Evolutionary conservation across 2,888 invertebrate species (phyloP).

Genomic region (Deilephila porcellus): DNA sequence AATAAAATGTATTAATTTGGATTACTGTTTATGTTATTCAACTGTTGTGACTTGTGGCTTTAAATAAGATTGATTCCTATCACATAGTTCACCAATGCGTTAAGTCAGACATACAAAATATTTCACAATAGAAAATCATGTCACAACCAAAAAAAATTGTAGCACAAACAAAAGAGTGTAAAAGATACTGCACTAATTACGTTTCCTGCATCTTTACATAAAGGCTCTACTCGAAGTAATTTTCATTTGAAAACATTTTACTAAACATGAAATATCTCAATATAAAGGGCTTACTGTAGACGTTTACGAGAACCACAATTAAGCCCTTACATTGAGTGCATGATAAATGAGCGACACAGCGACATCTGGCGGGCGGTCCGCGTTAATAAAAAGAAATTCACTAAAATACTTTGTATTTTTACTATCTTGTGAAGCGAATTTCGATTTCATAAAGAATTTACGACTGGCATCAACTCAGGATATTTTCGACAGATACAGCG

Average conservation of each 20-base stretch:
- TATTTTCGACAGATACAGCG: slow-evolving; percentile 21
- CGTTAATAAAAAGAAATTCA: slow-evolving; percentile 7
- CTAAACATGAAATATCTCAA: slow-evolving; percentile 22
- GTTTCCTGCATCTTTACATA: not conserved
- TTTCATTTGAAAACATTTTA: slow-evolving; percentile 17
- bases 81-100: too few species aligned
- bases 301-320: slow-evolving; percentile 28
- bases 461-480: not conserved
- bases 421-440: slow-evolving; percentile 8
- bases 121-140: too few species aligned
- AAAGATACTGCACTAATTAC: not conserved
- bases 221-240: not conserved
- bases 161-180: not conserved
- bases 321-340: slow-evolving; percentile 29
- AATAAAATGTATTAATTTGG: too few species aligned
- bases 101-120: too few species aligned
- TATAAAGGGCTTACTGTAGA: slow-evolving; percentile 19
- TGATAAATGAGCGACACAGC: slow-evolving; percentile 26
- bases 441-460: slow-evolving; percentile 27
- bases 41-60: too few species aligned
- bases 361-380: slow-evolving; percentile 22
- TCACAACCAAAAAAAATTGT: too few species aligned
- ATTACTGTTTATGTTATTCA: too few species aligned
- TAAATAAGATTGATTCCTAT: too few species aligned
- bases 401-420: slow-evolving; percentile 25